Evolutionary conservation across 2,888 invertebrate genomes (phyloP).

Genomic region (Lepidocyrtoides sp.): DNA sequence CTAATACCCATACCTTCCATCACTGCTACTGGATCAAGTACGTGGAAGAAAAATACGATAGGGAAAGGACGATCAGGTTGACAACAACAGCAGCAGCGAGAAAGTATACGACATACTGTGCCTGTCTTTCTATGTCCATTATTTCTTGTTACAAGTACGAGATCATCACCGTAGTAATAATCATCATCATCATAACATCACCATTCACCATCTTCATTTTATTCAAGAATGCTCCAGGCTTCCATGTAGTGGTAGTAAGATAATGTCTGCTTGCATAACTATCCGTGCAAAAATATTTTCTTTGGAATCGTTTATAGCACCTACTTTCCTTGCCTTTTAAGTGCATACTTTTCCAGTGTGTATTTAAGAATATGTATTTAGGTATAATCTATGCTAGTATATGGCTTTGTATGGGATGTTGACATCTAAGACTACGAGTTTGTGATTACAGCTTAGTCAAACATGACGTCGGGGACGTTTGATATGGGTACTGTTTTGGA

Average conservation of each 20-base stretch:
- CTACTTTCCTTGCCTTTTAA: too few species aligned
- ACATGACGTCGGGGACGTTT: too few species aligned
- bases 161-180: constrained; percentile 61
- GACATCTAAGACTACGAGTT: background rate
- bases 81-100: background rate
- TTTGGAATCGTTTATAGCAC: too few species aligned
- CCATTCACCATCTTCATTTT: constrained; percentile 73
- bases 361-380: background rate
- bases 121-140: constrained; percentile 53
- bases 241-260: background rate
- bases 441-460: too few species aligned
- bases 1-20: background rate
- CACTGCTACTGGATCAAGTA: background rate
- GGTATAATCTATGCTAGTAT: background rate
- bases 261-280: constrained; percentile 10
- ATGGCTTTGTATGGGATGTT: background rate
- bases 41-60: background rate
- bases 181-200: constrained; percentile 71
- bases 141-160: constrained; percentile 68
- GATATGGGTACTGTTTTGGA: too few species aligned
- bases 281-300: background rate
- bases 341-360: background rate
- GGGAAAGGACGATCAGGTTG: background rate
- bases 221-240: constrained; percentile 73
- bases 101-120: background rate